Evolutionary conservation across 2,888 invertebrate species (phyloP).

Genomic region (Stenotaenia linearis): DNA sequence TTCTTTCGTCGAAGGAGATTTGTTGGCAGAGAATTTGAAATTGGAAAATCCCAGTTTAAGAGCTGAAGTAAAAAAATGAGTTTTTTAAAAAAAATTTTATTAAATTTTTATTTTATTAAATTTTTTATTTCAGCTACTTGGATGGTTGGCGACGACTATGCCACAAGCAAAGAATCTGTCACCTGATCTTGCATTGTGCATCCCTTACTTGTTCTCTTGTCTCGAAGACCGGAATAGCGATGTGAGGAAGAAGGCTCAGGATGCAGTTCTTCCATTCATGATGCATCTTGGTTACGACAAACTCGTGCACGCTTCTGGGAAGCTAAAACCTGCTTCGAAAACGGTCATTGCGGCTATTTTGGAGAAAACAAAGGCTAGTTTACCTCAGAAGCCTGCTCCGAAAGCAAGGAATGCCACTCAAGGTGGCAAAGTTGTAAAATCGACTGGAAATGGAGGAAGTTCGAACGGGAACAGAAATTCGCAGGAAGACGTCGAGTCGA

Average conservation of each 20-base stretch:
- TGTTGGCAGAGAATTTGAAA: conserved; percentile 79
- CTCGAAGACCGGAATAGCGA: conserved; percentile 87
- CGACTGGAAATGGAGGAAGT: not conserved
- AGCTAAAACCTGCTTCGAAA: conserved; percentile 60
- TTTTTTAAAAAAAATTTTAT: not conserved
- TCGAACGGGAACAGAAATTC: not conserved
- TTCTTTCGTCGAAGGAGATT: conserved; percentile 80
- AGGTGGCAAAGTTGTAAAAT: conserved; percentile 41
- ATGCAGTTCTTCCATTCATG: conserved; percentile 87
- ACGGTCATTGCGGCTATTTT: conserved; percentile 63
- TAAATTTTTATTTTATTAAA: not conserved
- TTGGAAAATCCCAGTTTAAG: conserved; percentile 75
- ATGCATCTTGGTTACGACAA: conserved; percentile 78
- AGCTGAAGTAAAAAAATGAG: conserved; percentile 52
- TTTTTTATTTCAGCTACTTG: conserved; percentile 56
- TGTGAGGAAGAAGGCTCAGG: conserved; percentile 82
- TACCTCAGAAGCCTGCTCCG: conserved; percentile 67
- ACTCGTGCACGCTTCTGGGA: conserved; percentile 69
- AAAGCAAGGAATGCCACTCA: conserved; percentile 51
- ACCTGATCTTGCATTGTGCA: conserved; percentile 64
- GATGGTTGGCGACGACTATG: conserved; percentile 77
- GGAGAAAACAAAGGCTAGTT: conserved; percentile 76
- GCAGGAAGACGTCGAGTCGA: not conserved
- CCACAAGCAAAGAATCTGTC: conserved; percentile 51
- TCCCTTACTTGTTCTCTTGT: conserved; percentile 71